These are phyloP conservation scores for Hylaea fasciaria DNA, from an alignment of 2,888 invertebrate species.

Conservation along the genomic window DNA sequence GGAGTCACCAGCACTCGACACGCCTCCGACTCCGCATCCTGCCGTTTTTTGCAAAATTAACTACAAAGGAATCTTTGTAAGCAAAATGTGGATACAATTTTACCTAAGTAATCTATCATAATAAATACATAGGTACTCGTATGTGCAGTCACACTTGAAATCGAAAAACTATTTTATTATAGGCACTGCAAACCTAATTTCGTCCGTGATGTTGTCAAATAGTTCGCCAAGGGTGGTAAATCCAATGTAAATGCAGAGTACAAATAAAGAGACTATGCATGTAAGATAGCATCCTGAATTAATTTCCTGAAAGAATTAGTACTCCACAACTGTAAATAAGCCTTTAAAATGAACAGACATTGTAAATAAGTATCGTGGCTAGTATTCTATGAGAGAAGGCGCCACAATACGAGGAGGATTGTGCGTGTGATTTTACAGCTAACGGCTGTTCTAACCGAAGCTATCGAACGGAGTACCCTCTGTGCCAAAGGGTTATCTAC, in stretches of 20 bases:
- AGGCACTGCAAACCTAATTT: background rate
- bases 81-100: conserved; percentile 56
- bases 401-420: conserved; percentile 62
- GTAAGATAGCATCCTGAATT: background rate
- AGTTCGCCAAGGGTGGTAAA: too few relatives aligned
- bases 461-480: conserved; percentile 67
- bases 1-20: conserved; percentile 66
- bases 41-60: conserved; percentile 76
- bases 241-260: background rate
- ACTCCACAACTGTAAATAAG: background rate
- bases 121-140: conserved; percentile 7
- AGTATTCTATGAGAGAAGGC: conserved; percentile 34
- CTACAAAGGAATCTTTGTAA: conserved; percentile 69
- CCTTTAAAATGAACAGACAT: background rate
- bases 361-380: background rate
- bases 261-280: background rate
- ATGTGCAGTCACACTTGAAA: background rate
- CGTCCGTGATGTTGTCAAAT: too few relatives aligned
- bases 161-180: background rate
- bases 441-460: conserved; percentile 76
- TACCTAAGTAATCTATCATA: conserved; percentile 44
- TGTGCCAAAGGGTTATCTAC: conserved; percentile 75
- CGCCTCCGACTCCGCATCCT: conserved; percentile 77
- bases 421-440: conserved; percentile 74
- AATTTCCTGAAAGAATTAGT: too few relatives aligned